A percentile compares a stretch with the other conserved stretches of the same genome.
Evolutionary conservation across 2,888 invertebrate genomes (phyloP).

Genomic region (Gymnosoma rotundatum): DNA sequence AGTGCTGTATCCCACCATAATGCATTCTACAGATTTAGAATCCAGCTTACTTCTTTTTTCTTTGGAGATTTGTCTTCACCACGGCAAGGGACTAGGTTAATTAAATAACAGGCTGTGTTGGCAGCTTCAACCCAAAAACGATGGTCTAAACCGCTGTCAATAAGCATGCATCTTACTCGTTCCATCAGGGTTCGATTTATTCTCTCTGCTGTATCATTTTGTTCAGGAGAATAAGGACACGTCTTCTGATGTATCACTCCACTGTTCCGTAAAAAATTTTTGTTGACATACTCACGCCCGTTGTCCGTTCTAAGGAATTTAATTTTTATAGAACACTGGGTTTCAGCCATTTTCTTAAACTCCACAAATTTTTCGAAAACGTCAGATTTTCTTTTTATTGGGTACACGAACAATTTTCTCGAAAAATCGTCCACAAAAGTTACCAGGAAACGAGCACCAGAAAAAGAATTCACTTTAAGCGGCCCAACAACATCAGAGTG

Average conservation of each 20-base stretch:
- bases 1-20: constrained; percentile 60
- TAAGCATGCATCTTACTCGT: too few relatives aligned
- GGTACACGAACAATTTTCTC: too few relatives aligned
- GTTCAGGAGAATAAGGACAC: too few relatives aligned
- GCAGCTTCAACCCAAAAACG: constrained; percentile 63
- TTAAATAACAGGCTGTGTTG: constrained; percentile 57
- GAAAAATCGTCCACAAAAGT: too few relatives aligned
- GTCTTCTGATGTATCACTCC: constrained; percentile 12
- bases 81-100: constrained; percentile 22
- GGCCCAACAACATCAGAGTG: too few relatives aligned
- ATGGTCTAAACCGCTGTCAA: background rate
- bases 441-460: too few relatives aligned
- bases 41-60: constrained; percentile 49
- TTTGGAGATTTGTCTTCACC: constrained; percentile 9
- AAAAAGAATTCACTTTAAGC: too few relatives aligned
- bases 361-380: too few relatives aligned
- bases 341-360: too few relatives aligned
- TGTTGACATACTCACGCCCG: constrained; percentile 4
- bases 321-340: background rate
- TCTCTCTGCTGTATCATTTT: constrained; percentile 16
- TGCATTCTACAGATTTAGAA: constrained; percentile 60
- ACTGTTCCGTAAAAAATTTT: background rate
- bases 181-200: background rate
- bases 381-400: too few relatives aligned
- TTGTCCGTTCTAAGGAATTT: constrained; percentile 12